A percentile compares a stretch with the other conserved stretches of the same genome.
phyloP scores from a whole-genome alignment of 2,113 vertebrate species.

The Lutjanus erythropterus region DNA sequence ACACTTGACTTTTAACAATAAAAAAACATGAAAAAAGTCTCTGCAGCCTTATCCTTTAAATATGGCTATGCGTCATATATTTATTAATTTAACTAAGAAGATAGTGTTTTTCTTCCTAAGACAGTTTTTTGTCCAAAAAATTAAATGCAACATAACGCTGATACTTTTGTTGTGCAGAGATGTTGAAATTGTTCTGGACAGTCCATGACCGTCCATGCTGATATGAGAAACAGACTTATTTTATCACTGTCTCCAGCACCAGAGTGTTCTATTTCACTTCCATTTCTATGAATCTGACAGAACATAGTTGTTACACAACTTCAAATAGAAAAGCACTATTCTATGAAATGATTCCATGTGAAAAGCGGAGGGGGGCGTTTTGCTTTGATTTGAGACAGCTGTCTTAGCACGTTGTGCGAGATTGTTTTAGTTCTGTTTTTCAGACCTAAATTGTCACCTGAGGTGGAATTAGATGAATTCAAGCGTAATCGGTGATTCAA shows the following conservation, averaged over 20 bases:
- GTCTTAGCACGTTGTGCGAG: conserved; percentile 48
- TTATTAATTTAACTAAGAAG: background rate
- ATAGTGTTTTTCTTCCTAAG: background rate
- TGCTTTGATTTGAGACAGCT: conserved; percentile 71
- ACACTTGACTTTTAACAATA: no score
- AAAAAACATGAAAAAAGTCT: background rate
- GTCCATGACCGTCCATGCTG: conserved; percentile 1
- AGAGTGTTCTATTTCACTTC: conserved; percentile 4
- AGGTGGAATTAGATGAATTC: conserved; percentile 79
- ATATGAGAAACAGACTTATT: conserved; percentile 26
- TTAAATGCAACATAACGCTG: background rate
- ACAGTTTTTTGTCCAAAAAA: background rate
- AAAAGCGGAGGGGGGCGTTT: conserved; percentile 65
- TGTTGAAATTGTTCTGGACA: background rate
- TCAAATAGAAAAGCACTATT: conserved; percentile 46
- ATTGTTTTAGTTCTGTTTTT: conserved; percentile 64
- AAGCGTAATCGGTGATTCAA: conserved; percentile 72
- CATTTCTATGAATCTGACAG: conserved; percentile 27
- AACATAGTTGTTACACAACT: conserved; percentile 35
- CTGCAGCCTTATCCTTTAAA: background rate
- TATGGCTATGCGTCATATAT: background rate
- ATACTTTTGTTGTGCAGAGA: conserved; percentile 12
- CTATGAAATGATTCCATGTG: conserved; percentile 46
- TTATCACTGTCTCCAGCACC: conserved; percentile 7
- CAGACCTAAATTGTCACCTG: conserved; percentile 73